phyloP scores from a whole-genome alignment of 2,113 vertebrate species.

The Strix aluco region DNA sequence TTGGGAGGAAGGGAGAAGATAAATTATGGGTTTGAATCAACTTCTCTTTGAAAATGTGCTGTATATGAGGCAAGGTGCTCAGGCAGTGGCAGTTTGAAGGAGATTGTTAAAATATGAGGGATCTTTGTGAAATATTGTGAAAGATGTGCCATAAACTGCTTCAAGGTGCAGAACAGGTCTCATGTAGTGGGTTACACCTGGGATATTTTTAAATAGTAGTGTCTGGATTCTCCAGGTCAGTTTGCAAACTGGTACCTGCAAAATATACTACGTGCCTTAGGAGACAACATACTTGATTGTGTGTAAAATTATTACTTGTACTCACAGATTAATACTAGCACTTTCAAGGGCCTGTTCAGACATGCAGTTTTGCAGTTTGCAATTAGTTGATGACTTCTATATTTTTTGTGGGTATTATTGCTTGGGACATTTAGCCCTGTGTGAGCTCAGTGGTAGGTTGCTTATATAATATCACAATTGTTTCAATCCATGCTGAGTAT shows the following conservation, averaged over 20 bases:
- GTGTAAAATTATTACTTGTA: neutral
- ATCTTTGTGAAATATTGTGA: neutral
- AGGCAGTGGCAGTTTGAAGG: neutral
- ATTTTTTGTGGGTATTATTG: neutral
- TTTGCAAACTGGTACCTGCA: neutral
- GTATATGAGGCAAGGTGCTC: fast-evolving
- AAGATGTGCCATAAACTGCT: neutral
- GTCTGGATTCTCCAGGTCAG: neutral
- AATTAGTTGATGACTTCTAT: neutral
- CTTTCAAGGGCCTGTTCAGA: neutral
- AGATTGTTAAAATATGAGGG: neutral
- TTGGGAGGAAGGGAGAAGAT: neutral
- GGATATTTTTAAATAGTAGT: neutral
- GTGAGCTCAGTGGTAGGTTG: neutral
- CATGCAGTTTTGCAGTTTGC: neutral
- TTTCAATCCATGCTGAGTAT: neutral
- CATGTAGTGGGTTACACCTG: neutral
- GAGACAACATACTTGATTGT: neutral
- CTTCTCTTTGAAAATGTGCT: neutral
- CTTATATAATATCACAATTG: neutral
- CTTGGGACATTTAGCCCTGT: neutral
- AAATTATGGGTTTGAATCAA: neutral
- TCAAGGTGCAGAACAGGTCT: neutral
- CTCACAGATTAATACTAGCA: neutral
- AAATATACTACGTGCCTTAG: neutral